These are phyloP conservation scores for Falco columbarius DNA, from an alignment of 2,797 vertebrate species.

Conservation along the genomic window DNA sequence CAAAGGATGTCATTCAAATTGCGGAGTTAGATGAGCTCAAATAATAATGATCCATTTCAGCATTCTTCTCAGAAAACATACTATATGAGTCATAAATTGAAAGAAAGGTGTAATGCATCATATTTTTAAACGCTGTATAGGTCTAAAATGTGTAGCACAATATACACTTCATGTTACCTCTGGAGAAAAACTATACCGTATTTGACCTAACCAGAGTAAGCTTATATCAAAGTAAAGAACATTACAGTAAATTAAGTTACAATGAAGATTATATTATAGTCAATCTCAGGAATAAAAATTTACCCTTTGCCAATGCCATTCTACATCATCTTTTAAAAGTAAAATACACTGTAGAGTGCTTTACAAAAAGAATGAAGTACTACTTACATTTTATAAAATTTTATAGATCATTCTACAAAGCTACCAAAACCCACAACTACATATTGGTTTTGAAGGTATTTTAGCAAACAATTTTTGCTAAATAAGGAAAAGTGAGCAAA, in stretches of 20 bases:
- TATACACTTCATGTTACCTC: background rate
- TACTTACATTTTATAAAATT: background rate
- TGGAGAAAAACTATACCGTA: background rate
- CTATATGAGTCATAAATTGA: background rate
- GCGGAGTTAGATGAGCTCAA: slow-evolving; percentile 9
- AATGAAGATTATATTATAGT: background rate
- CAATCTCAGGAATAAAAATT: background rate
- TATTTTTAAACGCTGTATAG: background rate
- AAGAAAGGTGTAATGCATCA: background rate
- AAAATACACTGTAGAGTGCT: background rate
- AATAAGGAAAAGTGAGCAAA: background rate
- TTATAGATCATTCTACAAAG: background rate
- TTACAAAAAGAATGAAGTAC: background rate
- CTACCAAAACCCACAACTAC: background rate
- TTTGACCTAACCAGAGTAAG: background rate
- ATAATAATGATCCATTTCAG: slow-evolving; percentile 9
- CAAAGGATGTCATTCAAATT: slow-evolving; percentile 13
- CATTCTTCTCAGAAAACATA: background rate
- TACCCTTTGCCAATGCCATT: background rate
- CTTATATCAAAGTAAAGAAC: background rate
- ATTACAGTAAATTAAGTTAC: background rate
- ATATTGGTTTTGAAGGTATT: background rate
- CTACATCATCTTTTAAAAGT: background rate
- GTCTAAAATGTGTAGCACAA: background rate
- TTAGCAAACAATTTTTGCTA: background rate